A percentile compares a stretch with the other conserved stretches of the same genome.
Evolutionary conservation across 2,797 vertebrate genomes (phyloP).

Genomic region (Hylomyscus alleni): DNA sequence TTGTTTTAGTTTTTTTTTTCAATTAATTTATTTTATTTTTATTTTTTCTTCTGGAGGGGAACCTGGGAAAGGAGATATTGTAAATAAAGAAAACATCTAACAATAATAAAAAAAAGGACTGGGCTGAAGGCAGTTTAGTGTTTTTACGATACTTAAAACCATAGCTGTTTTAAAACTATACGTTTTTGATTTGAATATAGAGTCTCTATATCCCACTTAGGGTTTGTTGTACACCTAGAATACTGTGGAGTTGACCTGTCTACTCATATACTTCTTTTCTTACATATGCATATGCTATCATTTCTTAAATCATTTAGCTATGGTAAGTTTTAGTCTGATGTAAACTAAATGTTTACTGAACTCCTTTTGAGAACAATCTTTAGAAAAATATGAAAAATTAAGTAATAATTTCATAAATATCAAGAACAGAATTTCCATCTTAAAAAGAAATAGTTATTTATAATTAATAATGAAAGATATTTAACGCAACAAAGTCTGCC

Average conservation of each 20-base stretch:
- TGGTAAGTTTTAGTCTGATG: background rate
- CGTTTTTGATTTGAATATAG: background rate
- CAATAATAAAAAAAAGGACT: no score
- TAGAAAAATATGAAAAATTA: background rate
- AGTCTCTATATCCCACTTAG: background rate
- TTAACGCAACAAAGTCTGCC: background rate
- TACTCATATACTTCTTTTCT: background rate
- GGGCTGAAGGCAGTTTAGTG: no score
- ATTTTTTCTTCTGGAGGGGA: no score
- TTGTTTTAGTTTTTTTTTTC: no score
- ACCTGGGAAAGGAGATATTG: no score
- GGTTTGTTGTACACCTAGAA: background rate
- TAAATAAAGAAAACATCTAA: no score
- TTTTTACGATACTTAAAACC: no score
- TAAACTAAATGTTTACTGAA: background rate
- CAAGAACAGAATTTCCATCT: background rate
- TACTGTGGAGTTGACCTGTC: background rate
- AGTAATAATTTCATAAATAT: background rate
- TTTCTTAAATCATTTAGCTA: constrained; percentile 16
- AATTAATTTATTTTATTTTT: no score
- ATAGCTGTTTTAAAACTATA: background rate
- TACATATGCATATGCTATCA: background rate
- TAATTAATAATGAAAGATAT: background rate
- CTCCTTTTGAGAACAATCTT: background rate
- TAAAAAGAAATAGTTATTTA: background rate